These are phyloP conservation scores for Eupithecia centaureata DNA, from an alignment of 2,888 invertebrate genomes.

Conservation along the genomic window DNA sequence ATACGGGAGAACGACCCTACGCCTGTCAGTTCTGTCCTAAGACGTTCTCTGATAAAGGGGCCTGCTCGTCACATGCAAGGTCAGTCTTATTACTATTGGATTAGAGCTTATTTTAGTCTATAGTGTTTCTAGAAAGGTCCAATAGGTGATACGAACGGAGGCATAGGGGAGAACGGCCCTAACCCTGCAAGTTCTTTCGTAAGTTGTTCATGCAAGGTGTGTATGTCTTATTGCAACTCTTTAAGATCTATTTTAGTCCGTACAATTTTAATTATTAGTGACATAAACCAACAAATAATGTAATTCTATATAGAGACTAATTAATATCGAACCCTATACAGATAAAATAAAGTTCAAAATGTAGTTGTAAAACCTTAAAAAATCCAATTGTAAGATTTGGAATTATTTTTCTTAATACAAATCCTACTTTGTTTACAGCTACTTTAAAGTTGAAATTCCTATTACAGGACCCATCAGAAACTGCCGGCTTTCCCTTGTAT, in stretches of 20 bases:
- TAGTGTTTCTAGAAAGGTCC: background rate
- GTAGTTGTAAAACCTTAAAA: no score
- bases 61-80: constrained; percentile 80
- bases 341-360: no score
- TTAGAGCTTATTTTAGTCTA: background rate
- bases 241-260: no score
- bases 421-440: background rate
- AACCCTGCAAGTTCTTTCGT: constrained; percentile 77
- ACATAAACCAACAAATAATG: no score
- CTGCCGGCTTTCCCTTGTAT: constrained; percentile 76
- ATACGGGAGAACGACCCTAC: constrained; percentile 73
- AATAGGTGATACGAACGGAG: background rate
- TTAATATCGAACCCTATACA: no score
- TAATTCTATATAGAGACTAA: no score
- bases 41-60: constrained; percentile 84
- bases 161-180: background rate
- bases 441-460: background rate
- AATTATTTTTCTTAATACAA: no score
- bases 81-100: constrained; percentile 35
- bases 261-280: no score
- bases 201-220: constrained; percentile 80
- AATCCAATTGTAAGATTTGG: no score
- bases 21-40: constrained; percentile 79
- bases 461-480: constrained; percentile 74
- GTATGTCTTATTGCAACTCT: no score